A percentile compares a stretch with the other conserved stretches of the same genome.
These are phyloP conservation scores for Vollenhovia emeryi DNA, from an alignment of 1,140 invertebrate species.

Conservation along the genomic window DNA sequence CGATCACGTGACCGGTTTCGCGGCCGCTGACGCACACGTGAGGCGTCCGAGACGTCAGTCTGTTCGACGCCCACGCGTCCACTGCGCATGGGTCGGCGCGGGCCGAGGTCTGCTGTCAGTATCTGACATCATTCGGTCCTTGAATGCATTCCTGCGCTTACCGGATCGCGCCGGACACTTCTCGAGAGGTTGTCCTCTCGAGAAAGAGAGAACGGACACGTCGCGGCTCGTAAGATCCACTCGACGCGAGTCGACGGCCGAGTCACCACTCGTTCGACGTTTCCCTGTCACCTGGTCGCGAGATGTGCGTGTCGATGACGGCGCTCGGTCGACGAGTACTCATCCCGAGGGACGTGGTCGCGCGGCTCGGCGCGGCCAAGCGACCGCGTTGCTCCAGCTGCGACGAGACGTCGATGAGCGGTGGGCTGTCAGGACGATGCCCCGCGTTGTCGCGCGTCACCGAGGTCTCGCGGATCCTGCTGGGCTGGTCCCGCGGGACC, in stretches of 20 bases:
- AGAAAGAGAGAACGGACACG: not conserved
- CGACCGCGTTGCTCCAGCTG: constrained; percentile 13
- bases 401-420: not conserved
- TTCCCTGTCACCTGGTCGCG: not conserved
- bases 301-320: constrained; percentile 47
- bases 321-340: constrained; percentile 33
- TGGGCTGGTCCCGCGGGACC: not conserved
- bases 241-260: not conserved
- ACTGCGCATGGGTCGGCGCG: not conserved
- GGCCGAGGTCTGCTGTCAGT: not conserved
- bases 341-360: constrained; percentile 26
- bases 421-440: constrained; percentile 16
- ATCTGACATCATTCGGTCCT: constrained; percentile 1
- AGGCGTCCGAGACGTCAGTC: too few species aligned
- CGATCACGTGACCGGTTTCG: too few species aligned
- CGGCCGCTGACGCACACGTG: too few species aligned
- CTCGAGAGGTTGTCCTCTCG: not conserved
- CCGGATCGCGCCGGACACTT: not conserved
- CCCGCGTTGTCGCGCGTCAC: not conserved
- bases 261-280: not conserved
- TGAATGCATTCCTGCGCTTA: not conserved
- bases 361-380: constrained; percentile 11
- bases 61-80: not conserved
- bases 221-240: too few species aligned
- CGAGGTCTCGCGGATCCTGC: constrained; percentile 21